Percentiles rank a stretch among this genome's conserved stretches.
phyloP scores from a whole-genome alignment of 2,113 vertebrate species.

The Ameiurus melas region DNA sequence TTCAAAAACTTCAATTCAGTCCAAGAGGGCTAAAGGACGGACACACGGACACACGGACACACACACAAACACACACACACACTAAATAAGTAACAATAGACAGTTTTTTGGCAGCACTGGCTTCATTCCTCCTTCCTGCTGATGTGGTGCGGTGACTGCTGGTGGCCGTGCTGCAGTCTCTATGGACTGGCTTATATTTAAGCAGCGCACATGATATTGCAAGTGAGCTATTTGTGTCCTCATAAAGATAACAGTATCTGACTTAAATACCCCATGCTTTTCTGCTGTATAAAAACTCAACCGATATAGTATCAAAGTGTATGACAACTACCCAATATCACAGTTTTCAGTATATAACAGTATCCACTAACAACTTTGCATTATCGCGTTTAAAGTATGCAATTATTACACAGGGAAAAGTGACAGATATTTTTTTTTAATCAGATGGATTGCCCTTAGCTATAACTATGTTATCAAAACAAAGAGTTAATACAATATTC shows the following conservation, averaged over 20 bases:
- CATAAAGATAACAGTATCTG: constrained; percentile 60
- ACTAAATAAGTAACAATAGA: constrained; percentile 33
- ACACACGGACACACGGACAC: constrained; percentile 17
- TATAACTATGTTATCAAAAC: background rate
- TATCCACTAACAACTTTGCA: background rate
- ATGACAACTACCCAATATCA: background rate
- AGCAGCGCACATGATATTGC: constrained; percentile 62
- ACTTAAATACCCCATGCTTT: constrained; percentile 44
- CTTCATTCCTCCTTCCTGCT: constrained; percentile 49
- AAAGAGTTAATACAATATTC: background rate
- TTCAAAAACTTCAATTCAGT: background rate
- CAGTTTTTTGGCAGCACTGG: constrained; percentile 5
- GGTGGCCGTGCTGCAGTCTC: constrained; percentile 51
- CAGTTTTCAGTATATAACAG: background rate
- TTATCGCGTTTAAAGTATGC: background rate
- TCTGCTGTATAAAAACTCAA: constrained; percentile 17
- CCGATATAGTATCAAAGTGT: background rate
- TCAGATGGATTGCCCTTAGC: background rate
- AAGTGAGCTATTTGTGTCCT: constrained; percentile 60
- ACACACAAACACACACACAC: constrained; percentile 26
- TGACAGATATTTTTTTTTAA: background rate
- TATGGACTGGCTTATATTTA: constrained; percentile 47
- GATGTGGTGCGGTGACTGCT: constrained; percentile 39
- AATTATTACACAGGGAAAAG: background rate
- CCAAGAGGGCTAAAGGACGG: background rate